phyloP scores from a whole-genome alignment of 1,140 invertebrate genomes.

The Cydia strobilella region DNA sequence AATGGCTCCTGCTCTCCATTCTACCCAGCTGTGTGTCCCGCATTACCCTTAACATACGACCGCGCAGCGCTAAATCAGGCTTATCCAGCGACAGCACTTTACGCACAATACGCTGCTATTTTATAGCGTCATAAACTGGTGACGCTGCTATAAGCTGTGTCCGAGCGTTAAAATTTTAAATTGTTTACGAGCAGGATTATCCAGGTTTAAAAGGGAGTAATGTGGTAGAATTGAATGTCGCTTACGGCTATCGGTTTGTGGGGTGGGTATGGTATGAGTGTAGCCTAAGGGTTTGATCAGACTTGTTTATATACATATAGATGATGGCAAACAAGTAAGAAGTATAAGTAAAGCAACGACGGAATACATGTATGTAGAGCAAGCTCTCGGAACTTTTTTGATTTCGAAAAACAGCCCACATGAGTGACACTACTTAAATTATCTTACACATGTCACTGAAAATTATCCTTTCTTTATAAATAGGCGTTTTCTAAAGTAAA shows the following conservation, averaged over 20 bases:
- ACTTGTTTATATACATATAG: constrained; percentile 7
- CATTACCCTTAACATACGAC: constrained; percentile 56
- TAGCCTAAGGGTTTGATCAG: not conserved
- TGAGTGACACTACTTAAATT: too few species aligned
- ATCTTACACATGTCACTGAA: too few species aligned
- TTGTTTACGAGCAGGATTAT: constrained; percentile 14
- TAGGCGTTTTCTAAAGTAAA: too few species aligned
- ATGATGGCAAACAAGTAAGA: constrained; percentile 2
- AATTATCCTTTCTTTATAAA: too few species aligned
- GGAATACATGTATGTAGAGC: too few species aligned
- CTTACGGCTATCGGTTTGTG: not conserved
- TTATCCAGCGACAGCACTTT: constrained; percentile 71
- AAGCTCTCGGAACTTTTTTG: too few species aligned
- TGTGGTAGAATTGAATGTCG: not conserved
- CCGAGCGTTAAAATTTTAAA: constrained; percentile 20
- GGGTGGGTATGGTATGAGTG: not conserved
- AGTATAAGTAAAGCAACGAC: too few species aligned
- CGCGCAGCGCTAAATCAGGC: constrained; percentile 73
- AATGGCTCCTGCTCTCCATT: constrained; percentile 19
- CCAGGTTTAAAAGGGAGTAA: not conserved
- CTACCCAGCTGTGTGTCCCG: constrained; percentile 42
- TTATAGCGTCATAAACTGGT: constrained; percentile 46
- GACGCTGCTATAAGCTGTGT: constrained; percentile 26
- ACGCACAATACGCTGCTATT: constrained; percentile 58
- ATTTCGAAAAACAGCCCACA: too few species aligned